These are phyloP conservation scores for Muschampia plurimacula DNA, from an alignment of 2,888 invertebrate species.

Conservation along the genomic window DNA sequence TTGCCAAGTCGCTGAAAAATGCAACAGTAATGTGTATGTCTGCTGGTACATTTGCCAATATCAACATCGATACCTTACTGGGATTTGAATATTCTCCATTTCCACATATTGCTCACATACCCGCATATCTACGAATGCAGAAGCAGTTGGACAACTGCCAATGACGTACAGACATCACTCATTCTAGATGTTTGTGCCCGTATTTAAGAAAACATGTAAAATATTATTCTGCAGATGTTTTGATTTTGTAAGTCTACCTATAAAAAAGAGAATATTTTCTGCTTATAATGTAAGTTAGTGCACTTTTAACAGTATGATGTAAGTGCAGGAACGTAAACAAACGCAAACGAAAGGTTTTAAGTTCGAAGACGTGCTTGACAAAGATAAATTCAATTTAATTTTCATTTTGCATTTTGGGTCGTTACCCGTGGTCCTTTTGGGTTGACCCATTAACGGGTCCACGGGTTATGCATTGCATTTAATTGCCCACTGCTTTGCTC, in stretches of 20 bases:
- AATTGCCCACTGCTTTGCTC: too few relatives aligned
- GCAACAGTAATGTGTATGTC: constrained; percentile 5
- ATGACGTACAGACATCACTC: constrained; percentile 27
- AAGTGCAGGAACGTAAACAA: too few relatives aligned
- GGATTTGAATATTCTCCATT: constrained; percentile 29
- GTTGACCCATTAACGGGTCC: too few relatives aligned
- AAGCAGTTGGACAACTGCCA: constrained; percentile 30
- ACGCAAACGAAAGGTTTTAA: too few relatives aligned
- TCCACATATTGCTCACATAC: constrained; percentile 23
- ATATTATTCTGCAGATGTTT: background rate
- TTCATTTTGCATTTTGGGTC: too few relatives aligned
- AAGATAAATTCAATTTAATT: too few relatives aligned
- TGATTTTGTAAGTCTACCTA: background rate
- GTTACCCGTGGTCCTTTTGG: too few relatives aligned
- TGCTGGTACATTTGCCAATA: constrained; percentile 26
- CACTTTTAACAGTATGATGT: too few relatives aligned
- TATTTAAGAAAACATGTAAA: constrained; percentile 25
- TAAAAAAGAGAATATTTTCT: too few relatives aligned
- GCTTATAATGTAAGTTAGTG: too few relatives aligned
- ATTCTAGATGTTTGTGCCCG: background rate
- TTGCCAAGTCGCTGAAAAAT: constrained; percentile 24
- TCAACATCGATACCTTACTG: constrained; percentile 20
- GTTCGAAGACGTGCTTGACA: too few relatives aligned
- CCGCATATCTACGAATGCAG: constrained; percentile 29
- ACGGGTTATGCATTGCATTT: too few relatives aligned